Base-by-base conservation (phyloP, 2,797 vertebrate genomes). In the Myotis vivesi region DNA sequence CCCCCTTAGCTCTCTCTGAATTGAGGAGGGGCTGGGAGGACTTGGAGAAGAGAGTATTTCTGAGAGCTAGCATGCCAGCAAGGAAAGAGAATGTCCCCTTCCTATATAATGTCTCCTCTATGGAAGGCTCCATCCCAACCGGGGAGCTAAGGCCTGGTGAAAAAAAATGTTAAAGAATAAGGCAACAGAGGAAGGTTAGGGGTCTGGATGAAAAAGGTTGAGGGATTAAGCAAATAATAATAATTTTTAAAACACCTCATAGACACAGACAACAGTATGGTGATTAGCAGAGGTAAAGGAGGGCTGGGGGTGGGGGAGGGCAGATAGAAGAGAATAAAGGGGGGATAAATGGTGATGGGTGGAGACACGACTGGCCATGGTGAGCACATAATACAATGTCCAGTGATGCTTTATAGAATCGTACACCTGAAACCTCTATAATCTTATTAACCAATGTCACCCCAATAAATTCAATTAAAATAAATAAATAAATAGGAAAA, bases 1-100 rank as follows among this genome's bases (percentile, higher is more conserved):
- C 81, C 94, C 85, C 93, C 95, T 68, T 94, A 89, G 89, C 84
- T 95, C 92, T 84, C 97, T 96, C 87, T 96, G 89, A 94, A 91
- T 88, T 71, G 36, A 89, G 95, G 94, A 97, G 95, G 94, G 89
- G 69, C 96, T 55, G 89, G 83, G 77, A 73, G 96, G 96, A 96
- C 93, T 89, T 93, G 93, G 89, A 87, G 91, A 91, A 82, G 68
- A 73, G 8, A 8, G 6, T 12, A 20, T 68, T 86, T 90, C 51
- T 57, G 72, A 62, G 86, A 33, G 46, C 16, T 22, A 19, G 15
- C 19, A 3, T 11, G 46, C 20, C 83, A 20, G 22, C 19, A 73
- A 87, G 36, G 66, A 59, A 22, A 59, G 17, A 84, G 20, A 19
- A 10, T 0, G n/a, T 16, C 25, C 20, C 16, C 17, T 96, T 16